Base-by-base conservation (phyloP, 2,888 invertebrate species). In the Rhagium mordax region DNA sequence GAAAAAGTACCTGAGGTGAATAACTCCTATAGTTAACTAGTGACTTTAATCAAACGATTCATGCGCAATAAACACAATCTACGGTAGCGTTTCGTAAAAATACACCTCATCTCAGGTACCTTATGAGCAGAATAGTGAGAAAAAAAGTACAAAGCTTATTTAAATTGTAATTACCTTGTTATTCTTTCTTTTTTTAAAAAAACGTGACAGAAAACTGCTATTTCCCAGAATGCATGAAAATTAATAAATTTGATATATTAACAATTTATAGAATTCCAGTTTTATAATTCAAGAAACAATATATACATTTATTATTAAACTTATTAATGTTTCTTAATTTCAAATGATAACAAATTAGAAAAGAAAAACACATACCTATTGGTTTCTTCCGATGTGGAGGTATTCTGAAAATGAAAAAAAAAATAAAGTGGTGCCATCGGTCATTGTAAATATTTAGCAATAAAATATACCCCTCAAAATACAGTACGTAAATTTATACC, bases 191-290 rank as follows among this genome's bases (percentile, higher is more conserved):
- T 84, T 86, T 78, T 81, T 81, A 80, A 87, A 86, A 66, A 86
- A 82, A 71, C 84, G 83, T 72, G 84, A 84, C 69, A 87, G 79
- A 81, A 86, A 85, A 79, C 83, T 82, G 81, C 86, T 86, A 77
- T 75, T 72, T 75, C 75, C 80, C 78, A 72, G 68, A 81, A 74
- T 78, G 83, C 84, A 84, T 81, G 82, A 78, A 83, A 84, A 71
- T 71, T 59, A 64, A 65, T 60, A 68, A 70, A 57, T 47, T 20
- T 27, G 55, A 47, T 55, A 47, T 55, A 48, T 21, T 18, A 41
- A 8, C n/a, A n/a, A n/a, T n/a, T n/a, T n/a, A n/a, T n/a, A n/a
- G n/a, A n/a, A n/a, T n/a, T n/a, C n/a, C n/a, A n/a, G n/a, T n/a
- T n/a, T n/a, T n/a, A n/a, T n/a, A n/a, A n/a, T n/a, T n/a, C n/a